Percentiles rank a stretch among this genome's conserved stretches.
These are phyloP conservation scores for Drepana arcuata DNA, from an alignment of 1,140 invertebrate species.

Conservation along the genomic window DNA sequence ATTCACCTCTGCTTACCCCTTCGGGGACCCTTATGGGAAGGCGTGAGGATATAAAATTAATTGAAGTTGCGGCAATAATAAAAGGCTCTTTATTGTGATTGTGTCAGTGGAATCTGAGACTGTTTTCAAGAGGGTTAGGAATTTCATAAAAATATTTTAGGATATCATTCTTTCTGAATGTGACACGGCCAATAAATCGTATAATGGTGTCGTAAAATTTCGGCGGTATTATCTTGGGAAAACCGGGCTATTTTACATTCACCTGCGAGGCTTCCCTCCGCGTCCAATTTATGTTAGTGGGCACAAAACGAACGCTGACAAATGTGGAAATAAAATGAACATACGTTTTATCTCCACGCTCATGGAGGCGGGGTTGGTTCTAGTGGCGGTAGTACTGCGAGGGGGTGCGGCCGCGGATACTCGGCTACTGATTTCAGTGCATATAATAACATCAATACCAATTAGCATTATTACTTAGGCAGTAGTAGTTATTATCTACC, in stretches of 20 bases:
- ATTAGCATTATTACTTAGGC: too few species aligned
- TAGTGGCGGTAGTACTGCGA: constrained; percentile 16
- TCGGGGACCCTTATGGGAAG: too few species aligned
- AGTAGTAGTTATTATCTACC: too few species aligned
- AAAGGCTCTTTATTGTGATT: too few species aligned
- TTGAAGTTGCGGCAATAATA: too few species aligned
- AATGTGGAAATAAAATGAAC: constrained; percentile 71
- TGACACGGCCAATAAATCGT: constrained; percentile 66
- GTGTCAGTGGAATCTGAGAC: constrained; percentile 2
- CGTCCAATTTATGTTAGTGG: constrained; percentile 71
- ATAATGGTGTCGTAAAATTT: constrained; percentile 69
- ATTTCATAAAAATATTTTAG: constrained; percentile 37
- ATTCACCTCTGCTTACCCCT: too few species aligned
- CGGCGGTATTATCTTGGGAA: constrained; percentile 66
- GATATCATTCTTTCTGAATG: constrained; percentile 53
- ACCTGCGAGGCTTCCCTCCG: constrained; percentile 66
- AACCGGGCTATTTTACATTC: constrained; percentile 68
- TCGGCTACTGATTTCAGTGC: too few species aligned
- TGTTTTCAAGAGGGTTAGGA: constrained; percentile 3
- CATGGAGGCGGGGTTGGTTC: constrained; percentile 48
- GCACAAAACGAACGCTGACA: constrained; percentile 71
- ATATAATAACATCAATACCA: too few species aligned
- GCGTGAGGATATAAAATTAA: too few species aligned
- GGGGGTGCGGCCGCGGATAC: constrained; percentile 8
- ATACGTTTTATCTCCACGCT: constrained; percentile 65